A percentile compares a stretch with the other conserved stretches of the same genome.
Conservation (phyloP, 2,888 invertebrate species). For the Taphrorychus bicolor region DNA sequence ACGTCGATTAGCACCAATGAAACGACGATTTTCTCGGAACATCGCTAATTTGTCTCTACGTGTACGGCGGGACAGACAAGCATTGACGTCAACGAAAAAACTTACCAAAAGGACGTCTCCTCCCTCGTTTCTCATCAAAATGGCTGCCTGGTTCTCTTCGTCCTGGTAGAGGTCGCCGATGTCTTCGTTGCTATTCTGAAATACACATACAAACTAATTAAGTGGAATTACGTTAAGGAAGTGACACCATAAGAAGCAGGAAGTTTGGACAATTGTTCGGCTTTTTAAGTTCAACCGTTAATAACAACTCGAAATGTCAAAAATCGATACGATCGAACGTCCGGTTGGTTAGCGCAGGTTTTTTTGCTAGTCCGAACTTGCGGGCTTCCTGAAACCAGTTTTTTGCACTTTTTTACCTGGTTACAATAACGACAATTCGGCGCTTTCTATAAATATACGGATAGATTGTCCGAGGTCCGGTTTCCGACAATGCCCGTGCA, state of each 20-base stretch:
- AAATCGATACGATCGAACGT: not conserved
- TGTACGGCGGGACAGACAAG: not conserved
- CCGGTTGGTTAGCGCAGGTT: not conserved
- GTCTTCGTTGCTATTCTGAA: conserved; percentile 63
- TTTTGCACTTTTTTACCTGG: not conserved
- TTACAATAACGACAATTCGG: not conserved
- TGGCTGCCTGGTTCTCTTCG: conserved; percentile 83
- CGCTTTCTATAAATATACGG: not conserved
- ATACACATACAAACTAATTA: no score
- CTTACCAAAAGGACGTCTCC: conserved; percentile 87
- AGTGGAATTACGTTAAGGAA: not conserved
- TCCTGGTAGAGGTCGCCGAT: conserved; percentile 91
- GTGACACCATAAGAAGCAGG: no score
- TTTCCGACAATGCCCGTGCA: not conserved
- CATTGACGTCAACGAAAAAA: no score
- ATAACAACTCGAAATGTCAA: not conserved
- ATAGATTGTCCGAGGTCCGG: not conserved
- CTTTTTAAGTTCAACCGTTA: not conserved
- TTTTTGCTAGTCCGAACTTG: not conserved
- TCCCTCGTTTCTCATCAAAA: conserved; percentile 82
- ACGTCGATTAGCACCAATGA: not conserved
- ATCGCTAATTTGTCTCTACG: not conserved
- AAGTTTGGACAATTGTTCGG: no score
- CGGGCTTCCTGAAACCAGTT: not conserved
- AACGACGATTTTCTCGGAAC: not conserved